Percentiles rank a stretch among this genome's conserved stretches.
phyloP scores from a whole-genome alignment of 2,888 invertebrate species.

The Euproctis similis region DNA sequence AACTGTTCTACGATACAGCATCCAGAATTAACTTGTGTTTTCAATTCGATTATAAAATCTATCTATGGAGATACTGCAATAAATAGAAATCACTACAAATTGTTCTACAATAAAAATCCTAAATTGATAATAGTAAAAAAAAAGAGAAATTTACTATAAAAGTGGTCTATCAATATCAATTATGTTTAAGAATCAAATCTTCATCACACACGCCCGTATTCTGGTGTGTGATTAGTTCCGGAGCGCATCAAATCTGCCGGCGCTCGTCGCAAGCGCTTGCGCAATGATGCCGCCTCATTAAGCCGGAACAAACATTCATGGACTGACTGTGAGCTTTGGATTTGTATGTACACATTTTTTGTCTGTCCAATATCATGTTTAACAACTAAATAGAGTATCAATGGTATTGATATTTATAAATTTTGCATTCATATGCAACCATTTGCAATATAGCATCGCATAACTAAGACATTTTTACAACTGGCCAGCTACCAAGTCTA shows the following conservation, averaged over 20 bases:
- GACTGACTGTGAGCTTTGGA: constrained; percentile 26
- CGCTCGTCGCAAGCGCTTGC: constrained; percentile 53
- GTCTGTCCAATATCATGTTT: no score
- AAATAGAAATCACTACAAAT: constrained; percentile 1
- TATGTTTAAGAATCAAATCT: constrained; percentile 40
- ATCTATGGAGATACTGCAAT: no score
- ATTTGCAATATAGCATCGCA: no score
- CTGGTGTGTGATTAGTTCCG: constrained; percentile 64
- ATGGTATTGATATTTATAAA: no score
- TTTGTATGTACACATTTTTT: no score
- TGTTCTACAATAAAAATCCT: constrained; percentile 6
- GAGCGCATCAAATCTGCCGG: constrained; percentile 57
- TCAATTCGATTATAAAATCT: no score
- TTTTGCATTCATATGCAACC: no score
- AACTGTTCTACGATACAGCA: no score
- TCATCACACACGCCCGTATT: constrained; percentile 50
- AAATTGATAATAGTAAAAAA: constrained; percentile 7
- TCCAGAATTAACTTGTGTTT: no score
- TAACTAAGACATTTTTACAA: no score
- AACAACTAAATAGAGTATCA: no score
- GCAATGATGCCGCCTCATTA: constrained; percentile 63
- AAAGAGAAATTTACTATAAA: constrained; percentile 12
- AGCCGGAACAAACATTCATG: constrained; percentile 55
- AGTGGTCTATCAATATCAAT: constrained; percentile 22
- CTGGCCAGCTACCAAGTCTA: no score